Percentiles rank a stretch among this genome's conserved stretches.
Evolutionary conservation across 2,113 vertebrate species (phyloP).

Genomic region (Hydrolagus affinis): DNA sequence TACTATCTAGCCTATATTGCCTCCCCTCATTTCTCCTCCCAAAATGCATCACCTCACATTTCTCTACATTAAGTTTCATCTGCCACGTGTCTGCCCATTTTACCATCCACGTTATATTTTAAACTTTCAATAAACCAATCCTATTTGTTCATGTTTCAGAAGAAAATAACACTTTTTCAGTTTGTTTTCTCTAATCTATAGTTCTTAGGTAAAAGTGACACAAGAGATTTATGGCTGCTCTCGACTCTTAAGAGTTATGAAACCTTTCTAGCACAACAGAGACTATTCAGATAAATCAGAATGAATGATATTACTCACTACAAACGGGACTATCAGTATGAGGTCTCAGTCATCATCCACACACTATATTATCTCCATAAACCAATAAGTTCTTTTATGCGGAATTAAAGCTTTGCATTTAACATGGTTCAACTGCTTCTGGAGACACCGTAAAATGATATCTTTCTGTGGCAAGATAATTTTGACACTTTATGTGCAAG

Average conservation of each 20-base stretch:
- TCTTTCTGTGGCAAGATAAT: too few species aligned
- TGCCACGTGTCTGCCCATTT: too few species aligned
- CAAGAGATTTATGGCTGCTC: conserved; percentile 5
- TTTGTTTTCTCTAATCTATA: not conserved
- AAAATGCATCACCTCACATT: too few species aligned
- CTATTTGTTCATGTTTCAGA: not conserved
- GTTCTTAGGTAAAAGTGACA: not conserved
- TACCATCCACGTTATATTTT: too few species aligned
- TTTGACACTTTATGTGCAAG: not conserved
- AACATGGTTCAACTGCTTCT: conserved; percentile 2
- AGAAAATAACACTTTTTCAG: not conserved
- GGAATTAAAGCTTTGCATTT: not conserved
- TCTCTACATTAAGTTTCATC: too few species aligned
- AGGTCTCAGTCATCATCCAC: not conserved
- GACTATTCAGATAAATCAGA: conserved; percentile 28
- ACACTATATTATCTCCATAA: not conserved
- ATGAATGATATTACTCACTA: conserved; percentile 24
- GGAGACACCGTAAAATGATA: not conserved
- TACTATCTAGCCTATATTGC: too few species aligned
- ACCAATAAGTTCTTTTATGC: conserved; percentile 7
- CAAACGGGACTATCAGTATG: conserved; percentile 21
- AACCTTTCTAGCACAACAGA: conserved; percentile 17
- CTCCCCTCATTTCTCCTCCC: too few species aligned
- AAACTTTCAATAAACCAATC: too few species aligned
- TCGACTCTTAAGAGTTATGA: conserved; percentile 16